These are phyloP conservation scores for Chrysomela aeneicollis DNA, from an alignment of 2,888 invertebrate genomes.

Conservation along the genomic window DNA sequence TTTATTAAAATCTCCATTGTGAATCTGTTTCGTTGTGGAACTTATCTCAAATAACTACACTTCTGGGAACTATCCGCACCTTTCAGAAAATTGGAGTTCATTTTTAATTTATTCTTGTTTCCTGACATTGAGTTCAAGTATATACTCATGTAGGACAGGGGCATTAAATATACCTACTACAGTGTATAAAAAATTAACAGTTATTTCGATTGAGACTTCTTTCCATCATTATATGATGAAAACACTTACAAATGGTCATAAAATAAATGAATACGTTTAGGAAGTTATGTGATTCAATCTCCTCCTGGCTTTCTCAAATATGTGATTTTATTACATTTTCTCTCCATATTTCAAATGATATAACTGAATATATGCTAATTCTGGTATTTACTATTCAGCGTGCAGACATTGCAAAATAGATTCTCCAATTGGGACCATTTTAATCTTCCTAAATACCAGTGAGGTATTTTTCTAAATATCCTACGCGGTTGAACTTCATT, in stretches of 20 bases:
- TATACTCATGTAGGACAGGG: no score
- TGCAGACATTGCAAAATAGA: background rate
- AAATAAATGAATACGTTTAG: no score
- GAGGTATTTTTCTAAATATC: background rate
- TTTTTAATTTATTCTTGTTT: no score
- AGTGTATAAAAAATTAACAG: no score
- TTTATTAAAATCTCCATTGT: conserved; percentile 38
- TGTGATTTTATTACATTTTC: background rate
- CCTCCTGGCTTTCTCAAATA: background rate
- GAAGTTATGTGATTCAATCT: background rate
- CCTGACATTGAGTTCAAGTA: no score
- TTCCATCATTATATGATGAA: no score
- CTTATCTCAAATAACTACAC: conserved; percentile 38
- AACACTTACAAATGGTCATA: no score
- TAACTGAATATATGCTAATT: background rate
- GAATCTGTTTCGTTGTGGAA: conserved; percentile 40
- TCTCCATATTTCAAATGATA: background rate
- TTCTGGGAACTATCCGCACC: conserved; percentile 37
- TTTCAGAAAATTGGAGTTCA: background rate
- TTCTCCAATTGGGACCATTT: background rate
- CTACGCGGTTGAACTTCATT: background rate
- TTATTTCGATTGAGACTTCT: no score
- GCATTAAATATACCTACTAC: no score
- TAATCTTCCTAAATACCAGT: background rate
- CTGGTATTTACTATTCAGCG: background rate